phyloP scores from a whole-genome alignment of 2,888 invertebrate genomes.

The Tribolium freemani region DNA sequence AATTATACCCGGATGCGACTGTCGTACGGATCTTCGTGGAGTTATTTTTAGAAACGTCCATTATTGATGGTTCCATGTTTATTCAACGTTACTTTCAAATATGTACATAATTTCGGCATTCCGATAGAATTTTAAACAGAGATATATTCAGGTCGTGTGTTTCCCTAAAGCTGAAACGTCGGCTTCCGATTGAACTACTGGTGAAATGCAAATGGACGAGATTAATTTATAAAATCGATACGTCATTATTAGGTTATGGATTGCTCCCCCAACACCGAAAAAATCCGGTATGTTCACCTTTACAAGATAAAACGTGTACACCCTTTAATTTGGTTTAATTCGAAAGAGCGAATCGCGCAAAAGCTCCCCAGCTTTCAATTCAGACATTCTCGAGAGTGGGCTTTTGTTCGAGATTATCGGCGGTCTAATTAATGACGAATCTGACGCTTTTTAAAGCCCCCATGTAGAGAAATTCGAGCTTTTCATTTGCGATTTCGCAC shows the following conservation, averaged over 20 bases:
- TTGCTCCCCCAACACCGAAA: background rate
- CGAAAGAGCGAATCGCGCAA: constrained; percentile 53
- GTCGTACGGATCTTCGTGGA: background rate
- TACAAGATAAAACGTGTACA: constrained; percentile 47
- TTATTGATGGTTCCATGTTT: background rate
- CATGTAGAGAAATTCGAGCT: constrained; percentile 44
- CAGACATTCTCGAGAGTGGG: constrained; percentile 48
- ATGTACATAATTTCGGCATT: background rate
- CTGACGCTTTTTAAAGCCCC: constrained; percentile 47
- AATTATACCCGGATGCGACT: background rate
- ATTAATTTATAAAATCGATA: constrained; percentile 25
- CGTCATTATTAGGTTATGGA: constrained; percentile 20
- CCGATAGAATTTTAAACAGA: background rate
- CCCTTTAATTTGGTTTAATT: constrained; percentile 56
- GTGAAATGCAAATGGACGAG: constrained; percentile 8
- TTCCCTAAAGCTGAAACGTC: background rate
- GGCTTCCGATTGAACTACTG: background rate
- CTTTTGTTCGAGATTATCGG: constrained; percentile 44
- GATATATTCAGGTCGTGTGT: background rate
- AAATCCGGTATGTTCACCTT: background rate
- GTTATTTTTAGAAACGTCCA: background rate
- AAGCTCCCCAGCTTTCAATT: constrained; percentile 55
- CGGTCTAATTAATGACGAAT: constrained; percentile 45
- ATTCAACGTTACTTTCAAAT: constrained; percentile 1
- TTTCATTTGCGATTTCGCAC: constrained; percentile 37